Conservation (phyloP, 2,797 vertebrate genomes). For the Rhinatrema bivittatum region DNA sequence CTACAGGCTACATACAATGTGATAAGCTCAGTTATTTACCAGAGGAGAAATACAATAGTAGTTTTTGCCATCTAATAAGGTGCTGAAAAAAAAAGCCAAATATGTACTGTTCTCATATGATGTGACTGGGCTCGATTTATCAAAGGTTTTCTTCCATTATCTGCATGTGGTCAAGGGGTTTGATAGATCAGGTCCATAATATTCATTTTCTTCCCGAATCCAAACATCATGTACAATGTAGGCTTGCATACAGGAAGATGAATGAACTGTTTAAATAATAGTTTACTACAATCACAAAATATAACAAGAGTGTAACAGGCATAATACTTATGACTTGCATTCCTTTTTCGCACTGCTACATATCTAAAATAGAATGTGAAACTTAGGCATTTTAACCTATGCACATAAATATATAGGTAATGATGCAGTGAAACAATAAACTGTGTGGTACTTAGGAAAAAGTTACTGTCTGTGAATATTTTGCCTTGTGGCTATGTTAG, state of each 20-base stretch:
- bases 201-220: too few species aligned
- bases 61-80: constrained; percentile 67
- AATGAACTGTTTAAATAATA: constrained; percentile 47
- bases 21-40: constrained; percentile 44
- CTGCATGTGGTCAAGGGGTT: too few species aligned
- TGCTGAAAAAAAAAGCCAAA: constrained; percentile 63
- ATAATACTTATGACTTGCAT: constrained; percentile 34
- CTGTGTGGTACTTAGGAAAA: constrained; percentile 35
- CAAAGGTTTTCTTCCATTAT: too few species aligned
- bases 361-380: constrained; percentile 44
- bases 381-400: constrained; percentile 33
- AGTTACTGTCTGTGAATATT: constrained; percentile 32
- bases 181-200: too few species aligned
- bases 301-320: constrained; percentile 21
- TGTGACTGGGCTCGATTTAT: too few species aligned
- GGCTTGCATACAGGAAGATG: too few species aligned
- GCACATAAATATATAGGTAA: constrained; percentile 14
- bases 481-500: constrained; percentile 43
- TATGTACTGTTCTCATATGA: constrained; percentile 28
- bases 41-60: constrained; percentile 52
- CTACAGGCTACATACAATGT: constrained; percentile 51
- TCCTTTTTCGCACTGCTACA: constrained; percentile 30
- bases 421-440: constrained; percentile 33
- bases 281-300: constrained; percentile 30
- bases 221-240: too few species aligned